These are phyloP conservation scores for Thyatira batis DNA, from an alignment of 2,888 invertebrate genomes.

Conservation along the genomic window DNA sequence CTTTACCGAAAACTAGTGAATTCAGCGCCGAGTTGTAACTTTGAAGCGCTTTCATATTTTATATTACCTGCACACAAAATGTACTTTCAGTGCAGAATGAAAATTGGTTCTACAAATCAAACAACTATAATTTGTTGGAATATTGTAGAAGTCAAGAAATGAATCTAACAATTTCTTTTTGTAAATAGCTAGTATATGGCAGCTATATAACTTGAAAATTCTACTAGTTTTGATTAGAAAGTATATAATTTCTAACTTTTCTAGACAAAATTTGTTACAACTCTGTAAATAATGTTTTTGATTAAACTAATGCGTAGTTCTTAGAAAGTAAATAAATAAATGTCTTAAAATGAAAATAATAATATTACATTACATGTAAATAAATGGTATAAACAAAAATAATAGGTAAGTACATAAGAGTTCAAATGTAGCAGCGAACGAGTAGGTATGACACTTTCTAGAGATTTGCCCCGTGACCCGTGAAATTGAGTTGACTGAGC, in stretches of 20 bases:
- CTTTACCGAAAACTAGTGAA: neutral
- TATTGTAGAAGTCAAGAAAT: too few relatives aligned
- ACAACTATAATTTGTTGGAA: too few relatives aligned
- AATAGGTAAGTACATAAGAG: neutral
- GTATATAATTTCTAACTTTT: neutral
- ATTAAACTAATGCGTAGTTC: too few relatives aligned
- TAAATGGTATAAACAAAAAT: neutral
- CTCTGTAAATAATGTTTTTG: too few relatives aligned
- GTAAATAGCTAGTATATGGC: too few relatives aligned
- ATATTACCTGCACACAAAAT: neutral
- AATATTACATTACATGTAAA: neutral
- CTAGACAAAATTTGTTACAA: neutral
- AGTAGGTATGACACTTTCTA: neutral
- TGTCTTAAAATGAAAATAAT: too few relatives aligned
- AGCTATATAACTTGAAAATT: too few relatives aligned
- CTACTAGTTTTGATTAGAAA: neutral
- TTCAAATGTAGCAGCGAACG: neutral
- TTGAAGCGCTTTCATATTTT: neutral
- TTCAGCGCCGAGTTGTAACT: neutral
- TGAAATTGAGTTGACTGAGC: slow-evolving; percentile 2
- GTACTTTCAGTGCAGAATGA: neutral
- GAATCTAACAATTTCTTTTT: too few relatives aligned
- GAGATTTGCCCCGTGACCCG: neutral
- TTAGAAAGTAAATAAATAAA: too few relatives aligned
- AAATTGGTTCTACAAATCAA: neutral